Base-by-base conservation (phyloP, 2,888 invertebrate species). In the Phalera bucephala region DNA sequence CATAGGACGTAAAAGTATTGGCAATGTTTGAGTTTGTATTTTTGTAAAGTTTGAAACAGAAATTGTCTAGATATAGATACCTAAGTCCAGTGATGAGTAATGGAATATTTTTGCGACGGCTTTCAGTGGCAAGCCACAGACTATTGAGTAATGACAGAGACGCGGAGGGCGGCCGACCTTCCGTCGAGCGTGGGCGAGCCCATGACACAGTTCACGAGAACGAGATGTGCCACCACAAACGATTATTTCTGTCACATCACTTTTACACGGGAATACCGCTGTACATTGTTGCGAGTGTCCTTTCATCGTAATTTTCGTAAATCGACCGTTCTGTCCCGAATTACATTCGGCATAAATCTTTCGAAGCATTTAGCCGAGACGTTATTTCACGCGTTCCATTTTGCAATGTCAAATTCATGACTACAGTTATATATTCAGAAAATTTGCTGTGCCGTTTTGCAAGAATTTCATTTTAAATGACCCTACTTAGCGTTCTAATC, bases 141-240 rank as follows among this genome's bases (percentile, higher is more conserved):
- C 64, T 70, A 73, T 75, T 71, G 72, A 71, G 74, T 74, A 72
- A 72, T 66, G 66, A 65, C 63, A 59, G 36, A 56, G 62, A 66
- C 58, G 70, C 62, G 56, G 65, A 79, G 80, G 78, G 76, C 77
- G 69, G 74, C 35, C 72, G 86, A 81, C 88, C 88, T 88, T 87
- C 78, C 72, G 68, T 29, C 57, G 69, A 57, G 79, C 82, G 88
- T 87, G 81, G 87, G 87, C 45, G 83, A 79, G 88, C 83, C 88
- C 88, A 79, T 89, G 88, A 89, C 88, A 88, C 81, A 87, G 76
- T 80, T 87, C 68, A 69, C 69, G 70, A 76, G 80, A 78, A 69
- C 69, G 70, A 76, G 80, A 78, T 80, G 73, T 66, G 68, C 78
- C 67, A 64, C 58, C 63, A 59, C 66, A 54, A 64, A 61, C 67